These are phyloP conservation scores for Tauraco hartlaubi DNA, from an alignment of 2,797 vertebrate genomes.

Conservation along the genomic window DNA sequence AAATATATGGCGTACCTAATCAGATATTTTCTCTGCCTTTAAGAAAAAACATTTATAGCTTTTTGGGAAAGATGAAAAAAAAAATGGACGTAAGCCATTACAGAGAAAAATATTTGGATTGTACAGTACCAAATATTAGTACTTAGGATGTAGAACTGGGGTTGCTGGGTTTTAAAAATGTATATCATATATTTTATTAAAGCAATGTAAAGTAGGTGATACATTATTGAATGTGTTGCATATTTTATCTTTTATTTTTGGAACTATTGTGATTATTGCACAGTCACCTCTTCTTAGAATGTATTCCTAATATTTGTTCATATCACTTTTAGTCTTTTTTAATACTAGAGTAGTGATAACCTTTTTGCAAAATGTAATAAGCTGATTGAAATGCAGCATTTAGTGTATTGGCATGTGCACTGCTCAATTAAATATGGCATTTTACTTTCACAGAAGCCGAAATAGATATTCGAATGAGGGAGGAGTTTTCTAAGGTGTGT, in stretches of 20 bases:
- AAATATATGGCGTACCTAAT: neutral
- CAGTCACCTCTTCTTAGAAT: neutral
- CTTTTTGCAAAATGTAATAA: neutral
- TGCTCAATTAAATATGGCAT: neutral
- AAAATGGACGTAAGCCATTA: neutral
- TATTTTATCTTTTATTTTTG: neutral
- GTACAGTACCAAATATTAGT: neutral
- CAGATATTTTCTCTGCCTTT: neutral
- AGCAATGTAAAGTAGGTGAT: neutral
- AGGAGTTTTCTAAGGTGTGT: conserved; percentile 99
- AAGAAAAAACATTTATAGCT: neutral
- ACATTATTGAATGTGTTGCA: neutral
- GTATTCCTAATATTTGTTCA: neutral
- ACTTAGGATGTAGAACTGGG: neutral
- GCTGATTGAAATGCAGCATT: neutral
- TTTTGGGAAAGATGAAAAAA: neutral
- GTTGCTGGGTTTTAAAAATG: accelerated
- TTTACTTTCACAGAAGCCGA: conserved; percentile 90
- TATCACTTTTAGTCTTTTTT: neutral
- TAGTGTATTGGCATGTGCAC: neutral
- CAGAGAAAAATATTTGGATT: neutral
- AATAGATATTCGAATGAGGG: conserved; percentile 96
- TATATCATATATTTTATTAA: neutral
- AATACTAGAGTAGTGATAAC: neutral
- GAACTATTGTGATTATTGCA: neutral